A percentile compares a stretch with the other conserved stretches of the same genome.
phyloP scores from a whole-genome alignment of 2,113 vertebrate genomes.

The Ailurus styani region DNA sequence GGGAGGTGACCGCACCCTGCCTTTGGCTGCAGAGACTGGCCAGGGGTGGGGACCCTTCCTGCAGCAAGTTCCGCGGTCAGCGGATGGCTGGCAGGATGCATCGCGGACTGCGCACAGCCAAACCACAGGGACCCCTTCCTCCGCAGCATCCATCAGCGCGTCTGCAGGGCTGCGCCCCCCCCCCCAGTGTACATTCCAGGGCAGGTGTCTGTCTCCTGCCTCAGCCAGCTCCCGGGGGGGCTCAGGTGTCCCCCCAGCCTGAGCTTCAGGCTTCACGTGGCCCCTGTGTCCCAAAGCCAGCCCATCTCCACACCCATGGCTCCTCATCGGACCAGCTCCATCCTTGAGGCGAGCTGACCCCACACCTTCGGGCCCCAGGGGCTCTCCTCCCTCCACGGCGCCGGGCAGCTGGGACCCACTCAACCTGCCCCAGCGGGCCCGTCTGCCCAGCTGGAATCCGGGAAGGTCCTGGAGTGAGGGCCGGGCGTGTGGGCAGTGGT shows the following conservation, averaged over 20 bases:
- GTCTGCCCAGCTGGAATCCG: not conserved
- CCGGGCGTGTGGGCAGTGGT: rapidly evolving
- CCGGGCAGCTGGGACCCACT: not conserved
- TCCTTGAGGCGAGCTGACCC: not conserved
- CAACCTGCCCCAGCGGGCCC: rapidly evolving
- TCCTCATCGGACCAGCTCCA: rapidly evolving
- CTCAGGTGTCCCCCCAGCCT: rapidly evolving
- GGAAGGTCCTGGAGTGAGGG: rapidly evolving
- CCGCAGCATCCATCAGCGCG: rapidly evolving
- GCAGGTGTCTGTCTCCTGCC: not conserved
- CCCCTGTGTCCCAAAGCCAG: not conserved
- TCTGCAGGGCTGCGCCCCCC: not conserved
- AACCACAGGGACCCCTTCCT: not conserved
- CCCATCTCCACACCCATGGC: rapidly evolving
- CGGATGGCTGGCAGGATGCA: rapidly evolving
- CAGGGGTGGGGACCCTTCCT: not conserved
- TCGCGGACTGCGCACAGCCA: not conserved
- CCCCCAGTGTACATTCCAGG: not conserved
- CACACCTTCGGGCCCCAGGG: too few relatives aligned
- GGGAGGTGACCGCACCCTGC: rapidly evolving
- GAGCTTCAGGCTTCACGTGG: not conserved
- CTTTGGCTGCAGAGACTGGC: not conserved
- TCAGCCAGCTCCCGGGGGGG: too few relatives aligned
- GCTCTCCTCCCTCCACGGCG: not conserved
- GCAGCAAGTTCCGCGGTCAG: too few relatives aligned